Evolutionary conservation across 2,797 vertebrate species (phyloP).

Genomic region (Liparis tanakae): DNA sequence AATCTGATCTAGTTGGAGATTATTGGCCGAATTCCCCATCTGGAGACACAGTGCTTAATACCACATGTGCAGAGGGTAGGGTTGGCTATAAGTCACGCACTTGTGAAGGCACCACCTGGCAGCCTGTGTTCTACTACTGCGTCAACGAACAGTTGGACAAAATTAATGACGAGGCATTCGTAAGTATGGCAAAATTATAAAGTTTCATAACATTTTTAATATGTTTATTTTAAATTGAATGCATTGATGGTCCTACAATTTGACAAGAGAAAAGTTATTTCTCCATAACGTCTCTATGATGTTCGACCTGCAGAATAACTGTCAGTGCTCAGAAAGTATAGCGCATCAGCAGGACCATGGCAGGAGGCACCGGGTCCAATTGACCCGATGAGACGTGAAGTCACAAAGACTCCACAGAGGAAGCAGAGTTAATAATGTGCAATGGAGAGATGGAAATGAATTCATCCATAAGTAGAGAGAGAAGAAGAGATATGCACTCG

Average conservation of each 20-base stretch:
- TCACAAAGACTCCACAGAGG: no score
- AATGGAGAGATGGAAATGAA: no score
- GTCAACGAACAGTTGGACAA: conserved; percentile 50
- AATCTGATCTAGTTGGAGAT: accelerated
- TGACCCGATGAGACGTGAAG: no score
- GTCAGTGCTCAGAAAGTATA: neutral
- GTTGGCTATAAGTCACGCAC: conserved; percentile 65
- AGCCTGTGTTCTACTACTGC: conserved; percentile 31
- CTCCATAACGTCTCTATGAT: neutral
- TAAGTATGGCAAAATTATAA: conserved; percentile 50
- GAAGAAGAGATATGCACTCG: no score
- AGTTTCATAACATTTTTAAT: neutral
- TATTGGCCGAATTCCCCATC: conserved; percentile 71
- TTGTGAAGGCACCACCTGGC: conserved; percentile 37
- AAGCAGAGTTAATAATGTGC: no score
- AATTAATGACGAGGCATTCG: conserved; percentile 55
- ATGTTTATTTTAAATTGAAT: neutral
- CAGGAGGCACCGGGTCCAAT: no score
- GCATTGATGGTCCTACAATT: neutral
- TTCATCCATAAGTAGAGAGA: no score
- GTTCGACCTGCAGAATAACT: neutral
- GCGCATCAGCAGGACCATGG: no score
- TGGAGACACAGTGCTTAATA: conserved; percentile 46
- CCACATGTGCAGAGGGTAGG: conserved; percentile 37
- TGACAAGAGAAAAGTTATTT: neutral